Conservation (phyloP, 2,888 invertebrate species). For the Andrena trimmerana region DNA sequence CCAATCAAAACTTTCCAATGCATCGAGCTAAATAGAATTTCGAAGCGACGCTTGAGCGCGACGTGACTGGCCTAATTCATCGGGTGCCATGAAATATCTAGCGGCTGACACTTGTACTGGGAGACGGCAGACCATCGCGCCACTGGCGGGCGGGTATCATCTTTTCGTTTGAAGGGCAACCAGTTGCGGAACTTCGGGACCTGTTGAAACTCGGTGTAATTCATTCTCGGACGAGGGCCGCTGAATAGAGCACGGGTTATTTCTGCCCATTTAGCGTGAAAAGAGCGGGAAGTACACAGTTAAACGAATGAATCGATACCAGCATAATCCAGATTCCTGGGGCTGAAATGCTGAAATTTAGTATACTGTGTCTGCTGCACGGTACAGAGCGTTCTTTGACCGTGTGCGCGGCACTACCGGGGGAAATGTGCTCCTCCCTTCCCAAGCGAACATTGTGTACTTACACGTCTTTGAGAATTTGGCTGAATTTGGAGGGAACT, state of each 20-base stretch:
- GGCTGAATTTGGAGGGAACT: too few relatives aligned
- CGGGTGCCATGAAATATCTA: constrained; percentile 28
- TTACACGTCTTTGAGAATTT: too few relatives aligned
- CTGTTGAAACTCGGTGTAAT: constrained; percentile 65
- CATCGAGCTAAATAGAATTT: constrained; percentile 69
- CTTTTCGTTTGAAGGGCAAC: constrained; percentile 53
- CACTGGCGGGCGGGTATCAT: constrained; percentile 7
- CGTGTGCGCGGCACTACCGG: neutral
- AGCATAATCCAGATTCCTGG: constrained; percentile 29
- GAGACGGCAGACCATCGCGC: neutral
- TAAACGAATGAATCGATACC: constrained; percentile 33
- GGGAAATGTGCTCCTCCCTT: neutral
- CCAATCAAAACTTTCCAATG: constrained; percentile 66
- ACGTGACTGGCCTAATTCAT: constrained; percentile 13
- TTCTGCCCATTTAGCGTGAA: constrained; percentile 29
- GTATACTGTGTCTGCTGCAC: neutral
- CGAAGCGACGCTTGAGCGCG: constrained; percentile 29
- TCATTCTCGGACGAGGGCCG: constrained; percentile 45
- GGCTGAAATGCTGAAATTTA: constrained; percentile 4
- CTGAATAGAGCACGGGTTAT: constrained; percentile 49
- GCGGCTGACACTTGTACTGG: neutral
- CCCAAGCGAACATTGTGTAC: too few relatives aligned
- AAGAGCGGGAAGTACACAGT: constrained; percentile 32
- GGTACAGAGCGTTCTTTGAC: neutral
- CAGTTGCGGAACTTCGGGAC: constrained; percentile 55